Base-by-base conservation (phyloP, 2,797 vertebrate genomes). In the Cephalopachus bancanus region DNA sequence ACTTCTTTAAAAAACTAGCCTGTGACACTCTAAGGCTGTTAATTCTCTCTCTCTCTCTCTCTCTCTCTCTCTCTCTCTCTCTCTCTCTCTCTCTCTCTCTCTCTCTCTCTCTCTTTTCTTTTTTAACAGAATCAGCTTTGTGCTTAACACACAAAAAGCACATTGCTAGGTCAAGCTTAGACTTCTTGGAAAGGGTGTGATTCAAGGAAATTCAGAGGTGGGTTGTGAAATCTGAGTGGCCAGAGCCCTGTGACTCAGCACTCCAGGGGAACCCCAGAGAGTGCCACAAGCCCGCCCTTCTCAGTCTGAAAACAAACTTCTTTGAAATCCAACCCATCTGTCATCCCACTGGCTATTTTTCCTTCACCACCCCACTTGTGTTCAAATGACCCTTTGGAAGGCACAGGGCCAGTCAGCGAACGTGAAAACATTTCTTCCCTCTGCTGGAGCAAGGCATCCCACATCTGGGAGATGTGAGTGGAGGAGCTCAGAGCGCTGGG, bases 371-470 rank as follows among this genome's bases (percentile, higher is more conserved):
- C 7, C 44, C 20, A 20, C 83, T 57, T 8, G 1, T 67, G 72
- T 67, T 90, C 62, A 1, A 37, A 17, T 16, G 37, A 33, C 71
- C 89, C 53, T 71, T 20, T 0, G 0, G 10, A 69, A 89, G 26
- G 79, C 76, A 11, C 9, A 0, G 26, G 24, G 37, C 44, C 30
- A 0, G 55, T 17, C 37, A 59, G 81, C 0, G 0, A 67, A 10
- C 3, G 0, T 7, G 80, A 33, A 60, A 24, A 53, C 12, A 4
- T 11, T 10, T 30, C 65, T 51, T 19, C 71, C 74, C 4, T 0
- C 60, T 53, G 86, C 37, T 1, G 19, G 55, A 28, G 10, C 1
- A 5, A 17, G 64, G 44, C 0, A 0, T 8, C 37, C 9, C 11
- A 2, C 76, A 26, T 44, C 76, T 92, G 84, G 65, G 62, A 22